These are phyloP conservation scores for Capromys pilorides DNA, from an alignment of 2,797 vertebrate genomes.

Conservation along the genomic window DNA sequence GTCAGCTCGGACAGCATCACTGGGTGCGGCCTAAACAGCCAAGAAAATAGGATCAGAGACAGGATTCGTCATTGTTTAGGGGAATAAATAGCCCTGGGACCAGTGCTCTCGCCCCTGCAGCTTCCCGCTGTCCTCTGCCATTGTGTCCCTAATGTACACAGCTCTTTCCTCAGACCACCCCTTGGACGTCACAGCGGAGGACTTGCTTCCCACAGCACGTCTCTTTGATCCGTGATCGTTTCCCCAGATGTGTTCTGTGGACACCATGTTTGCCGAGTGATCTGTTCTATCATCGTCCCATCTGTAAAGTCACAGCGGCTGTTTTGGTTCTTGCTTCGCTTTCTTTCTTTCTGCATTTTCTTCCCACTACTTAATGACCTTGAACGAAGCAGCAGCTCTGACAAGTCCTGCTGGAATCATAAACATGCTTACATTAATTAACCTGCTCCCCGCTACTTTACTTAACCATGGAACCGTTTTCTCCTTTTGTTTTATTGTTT, in stretches of 20 bases:
- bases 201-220: slow-evolving; percentile 1
- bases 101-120: not conserved
- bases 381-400: not conserved
- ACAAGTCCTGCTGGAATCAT: not conserved
- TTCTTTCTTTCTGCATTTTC: not conserved
- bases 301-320: not conserved
- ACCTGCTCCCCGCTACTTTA: not conserved
- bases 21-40: not conserved
- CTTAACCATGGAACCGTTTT: slow-evolving; percentile 21
- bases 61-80: not conserved
- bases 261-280: not conserved
- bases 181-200: slow-evolving; percentile 12
- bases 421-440: not conserved
- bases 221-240: slow-evolving; percentile 13
- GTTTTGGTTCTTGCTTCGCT: not conserved
- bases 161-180: not conserved
- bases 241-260: not conserved
- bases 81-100: not conserved
- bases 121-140: not conserved
- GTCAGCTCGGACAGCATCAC: not conserved
- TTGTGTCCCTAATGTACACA: not conserved
- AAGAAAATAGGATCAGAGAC: not conserved
- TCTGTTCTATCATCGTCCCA: not conserved
- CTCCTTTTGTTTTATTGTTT: not conserved
- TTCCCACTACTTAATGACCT: not conserved